Percentiles rank a stretch among this genome's conserved stretches.
These are phyloP conservation scores for Bombus superbus DNA, from an alignment of 1,140 invertebrate genomes.

Conservation along the genomic window DNA sequence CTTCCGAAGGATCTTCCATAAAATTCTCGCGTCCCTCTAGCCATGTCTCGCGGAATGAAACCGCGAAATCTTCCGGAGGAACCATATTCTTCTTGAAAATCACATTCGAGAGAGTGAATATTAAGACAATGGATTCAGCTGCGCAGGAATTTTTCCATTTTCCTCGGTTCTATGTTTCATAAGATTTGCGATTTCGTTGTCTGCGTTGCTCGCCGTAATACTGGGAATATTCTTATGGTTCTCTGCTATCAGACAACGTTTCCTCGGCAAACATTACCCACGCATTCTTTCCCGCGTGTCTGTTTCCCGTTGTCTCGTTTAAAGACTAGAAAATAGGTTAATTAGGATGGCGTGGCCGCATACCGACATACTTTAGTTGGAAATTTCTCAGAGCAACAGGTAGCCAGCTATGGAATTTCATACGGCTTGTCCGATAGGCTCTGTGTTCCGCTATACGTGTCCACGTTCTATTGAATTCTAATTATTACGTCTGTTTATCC, in stretches of 20 bases:
- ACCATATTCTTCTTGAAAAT: background rate
- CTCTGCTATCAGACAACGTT: background rate
- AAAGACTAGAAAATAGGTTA: constrained; percentile 35
- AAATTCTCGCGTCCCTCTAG: background rate
- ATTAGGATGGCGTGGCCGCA: constrained; percentile 28
- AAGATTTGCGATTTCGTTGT: background rate
- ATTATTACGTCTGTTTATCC: constrained; percentile 15
- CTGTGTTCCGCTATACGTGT: constrained; percentile 19
- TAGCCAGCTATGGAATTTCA: constrained; percentile 49
- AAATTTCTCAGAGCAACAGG: constrained; percentile 56
- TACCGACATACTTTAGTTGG: constrained; percentile 43
- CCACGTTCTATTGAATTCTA: constrained; percentile 1
- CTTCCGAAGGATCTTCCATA: background rate
- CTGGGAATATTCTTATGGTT: background rate
- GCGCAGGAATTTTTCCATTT: constrained; percentile 11
- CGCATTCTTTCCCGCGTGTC: background rate
- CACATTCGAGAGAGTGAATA: background rate
- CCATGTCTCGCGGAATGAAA: background rate
- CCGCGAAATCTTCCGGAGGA: background rate
- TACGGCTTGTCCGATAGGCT: constrained; percentile 43
- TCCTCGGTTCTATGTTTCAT: background rate
- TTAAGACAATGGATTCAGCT: background rate
- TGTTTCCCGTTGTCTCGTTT: constrained; percentile 27
- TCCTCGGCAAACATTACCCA: background rate
- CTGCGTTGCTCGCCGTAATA: too few relatives aligned